Evolutionary conservation across 2,113 vertebrate genomes (phyloP).

Genomic region (Onychostruthus taczanowskii): DNA sequence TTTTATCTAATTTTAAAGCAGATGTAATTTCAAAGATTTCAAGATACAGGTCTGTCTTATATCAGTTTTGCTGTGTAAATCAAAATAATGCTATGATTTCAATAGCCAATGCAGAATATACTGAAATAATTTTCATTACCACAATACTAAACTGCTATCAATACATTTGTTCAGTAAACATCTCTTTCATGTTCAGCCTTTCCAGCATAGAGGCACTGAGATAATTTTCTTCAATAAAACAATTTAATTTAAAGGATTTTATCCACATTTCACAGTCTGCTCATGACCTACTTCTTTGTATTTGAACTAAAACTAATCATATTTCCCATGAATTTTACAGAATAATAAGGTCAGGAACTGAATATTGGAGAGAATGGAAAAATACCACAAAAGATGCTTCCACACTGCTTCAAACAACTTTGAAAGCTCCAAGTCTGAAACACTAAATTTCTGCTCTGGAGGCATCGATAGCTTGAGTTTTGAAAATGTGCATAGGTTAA

Average conservation of each 20-base stretch:
- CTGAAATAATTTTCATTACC: not conserved
- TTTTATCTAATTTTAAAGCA: not conserved
- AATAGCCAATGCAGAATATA: not conserved
- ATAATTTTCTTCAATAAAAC: slow-evolving; percentile 20
- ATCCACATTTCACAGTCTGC: slow-evolving; percentile 36
- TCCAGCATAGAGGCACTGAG: not conserved
- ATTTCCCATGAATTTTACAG: not conserved
- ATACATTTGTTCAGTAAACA: not conserved
- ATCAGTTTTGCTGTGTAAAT: not conserved
- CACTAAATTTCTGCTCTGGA: not conserved
- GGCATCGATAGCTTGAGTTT: not conserved
- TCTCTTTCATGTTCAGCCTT: not conserved
- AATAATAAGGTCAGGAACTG: not conserved
- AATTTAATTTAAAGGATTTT: slow-evolving; percentile 38
- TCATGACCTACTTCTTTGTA: slow-evolving; percentile 41
- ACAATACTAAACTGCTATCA: not conserved
- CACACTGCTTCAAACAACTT: not conserved
- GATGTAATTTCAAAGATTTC: not conserved
- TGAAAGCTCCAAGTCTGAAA: not conserved
- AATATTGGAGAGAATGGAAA: not conserved
- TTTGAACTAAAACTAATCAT: slow-evolving; percentile 37
- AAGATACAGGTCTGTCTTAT: not conserved
- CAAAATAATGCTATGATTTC: not conserved
- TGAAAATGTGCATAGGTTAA: not conserved
- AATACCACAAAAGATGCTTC: not conserved